Evolutionary conservation across 23 tunicate species (phyloP), one percentile per base, ranked within the genome.

Genomic region (Ascidia mentula): DNA sequence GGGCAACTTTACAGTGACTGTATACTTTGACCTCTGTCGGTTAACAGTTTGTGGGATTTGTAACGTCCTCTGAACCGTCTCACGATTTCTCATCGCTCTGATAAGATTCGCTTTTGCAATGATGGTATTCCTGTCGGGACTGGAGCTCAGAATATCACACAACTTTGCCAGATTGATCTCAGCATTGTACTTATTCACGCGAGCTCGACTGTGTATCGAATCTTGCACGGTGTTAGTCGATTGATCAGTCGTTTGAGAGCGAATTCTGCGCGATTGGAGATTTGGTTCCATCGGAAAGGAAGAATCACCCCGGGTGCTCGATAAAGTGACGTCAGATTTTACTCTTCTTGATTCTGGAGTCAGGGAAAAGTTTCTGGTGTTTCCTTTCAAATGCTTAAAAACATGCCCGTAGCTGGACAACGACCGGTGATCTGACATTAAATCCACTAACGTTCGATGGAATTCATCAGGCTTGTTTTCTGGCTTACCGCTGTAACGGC

Each of bases 361-460:
- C n/a, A n/a, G n/a, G n/a, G n/a, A n/a, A n/a, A n/a, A n/a, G n/a
- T n/a, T n/a, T n/a, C n/a, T n/a, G n/a, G n/a, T n/a, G n/a, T n/a
- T n/a, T n/a, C 65, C 24, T 9, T 53, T 26, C 13, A 53, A 28
- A 9, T 53, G 65, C 24, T 70, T 80, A 1, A 69, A 61, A 31
- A 80, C 84, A 24, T 80, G 84, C 33, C 84, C 74, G 77, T 80
- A 80, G 32, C 84, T 80, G 30, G 69, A 39, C 33, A 22, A 20
- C 3, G 61, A 28, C 28, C 53, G 59, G 28, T 71, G 71, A 32
- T 38, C 34, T 1, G 84, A 45, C 26, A 80, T 65, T 33, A 80
- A 36, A 22, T 80, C 65, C 13, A 74, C 42, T 18, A 80, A 46
- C 31, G 84, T 80, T 70, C 72, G 39, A 38, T 80, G 84, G 40